A percentile compares a stretch with the other conserved stretches of the same genome.
phyloP scores from a whole-genome alignment of 2,113 vertebrate genomes.

The Emydura subglobosa region DNA sequence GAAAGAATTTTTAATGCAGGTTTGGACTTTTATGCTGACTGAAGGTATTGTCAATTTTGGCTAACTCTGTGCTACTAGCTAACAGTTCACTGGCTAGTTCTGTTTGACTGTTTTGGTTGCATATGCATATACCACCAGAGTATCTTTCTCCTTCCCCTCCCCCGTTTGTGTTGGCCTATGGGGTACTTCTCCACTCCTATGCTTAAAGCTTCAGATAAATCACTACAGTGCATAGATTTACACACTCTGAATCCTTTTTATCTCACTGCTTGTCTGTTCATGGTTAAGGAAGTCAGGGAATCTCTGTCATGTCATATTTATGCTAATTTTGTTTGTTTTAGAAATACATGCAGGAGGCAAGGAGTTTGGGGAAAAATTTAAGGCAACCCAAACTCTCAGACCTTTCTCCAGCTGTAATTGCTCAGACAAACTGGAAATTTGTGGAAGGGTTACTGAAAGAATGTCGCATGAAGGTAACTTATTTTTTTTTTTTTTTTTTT shows the following conservation, averaged over 20 bases:
- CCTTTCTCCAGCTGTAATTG: conserved; percentile 91
- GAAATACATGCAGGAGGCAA: conserved; percentile 91
- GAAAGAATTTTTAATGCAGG: not conserved
- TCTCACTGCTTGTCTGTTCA: conserved; percentile 41
- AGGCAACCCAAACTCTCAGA: conserved; percentile 94
- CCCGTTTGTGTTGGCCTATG: not conserved
- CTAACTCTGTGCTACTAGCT: conserved; percentile 4
- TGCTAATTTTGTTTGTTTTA: conserved; percentile 72
- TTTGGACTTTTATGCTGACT: conserved; percentile 6
- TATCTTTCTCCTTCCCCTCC: not conserved
- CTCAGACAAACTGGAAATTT: conserved; percentile 95
- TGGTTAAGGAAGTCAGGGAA: conserved; percentile 17
- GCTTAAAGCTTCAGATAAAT: conserved; percentile 12
- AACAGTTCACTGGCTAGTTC: not conserved
- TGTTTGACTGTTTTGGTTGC: not conserved
- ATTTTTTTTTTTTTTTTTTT: not conserved
- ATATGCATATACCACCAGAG: not conserved
- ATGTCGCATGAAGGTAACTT: conserved; percentile 94
- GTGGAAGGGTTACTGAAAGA: conserved; percentile 95
- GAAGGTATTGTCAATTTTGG: not conserved
- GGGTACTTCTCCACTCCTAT: not conserved
- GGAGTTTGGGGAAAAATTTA: conserved; percentile 90
- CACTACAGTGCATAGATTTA: conserved; percentile 14
- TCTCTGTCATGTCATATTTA: conserved; percentile 42
- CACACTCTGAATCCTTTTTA: conserved; percentile 17